phyloP scores from a whole-genome alignment of 2,888 invertebrate species.

The Seira musarum region DNA sequence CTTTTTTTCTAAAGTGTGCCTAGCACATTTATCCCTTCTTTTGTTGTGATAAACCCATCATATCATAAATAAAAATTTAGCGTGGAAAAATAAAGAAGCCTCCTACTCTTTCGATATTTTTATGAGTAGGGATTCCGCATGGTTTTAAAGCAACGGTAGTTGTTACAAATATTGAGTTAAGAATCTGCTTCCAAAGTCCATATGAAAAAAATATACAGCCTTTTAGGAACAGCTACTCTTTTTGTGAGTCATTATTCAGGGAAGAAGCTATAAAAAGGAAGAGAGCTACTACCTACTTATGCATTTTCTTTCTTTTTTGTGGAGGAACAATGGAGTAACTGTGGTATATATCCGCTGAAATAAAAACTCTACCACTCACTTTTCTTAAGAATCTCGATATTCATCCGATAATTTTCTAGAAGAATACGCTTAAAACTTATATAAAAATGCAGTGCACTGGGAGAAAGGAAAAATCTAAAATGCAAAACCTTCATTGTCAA shows the following conservation, averaged over 20 bases:
- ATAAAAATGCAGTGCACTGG: slow-evolving; percentile 43
- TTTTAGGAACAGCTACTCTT: too few relatives aligned
- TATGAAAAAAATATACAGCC: too few relatives aligned
- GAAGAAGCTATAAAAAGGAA: slow-evolving; percentile 46
- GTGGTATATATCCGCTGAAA: slow-evolving; percentile 19
- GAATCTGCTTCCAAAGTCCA: slow-evolving; percentile 4
- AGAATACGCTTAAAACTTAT: slow-evolving; percentile 17
- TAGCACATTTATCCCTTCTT: slow-evolving; percentile 14
- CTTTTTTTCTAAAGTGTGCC: neutral
- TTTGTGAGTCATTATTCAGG: slow-evolving; percentile 41
- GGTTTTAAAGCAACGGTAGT: slow-evolving; percentile 19
- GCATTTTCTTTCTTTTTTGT: too few relatives aligned
- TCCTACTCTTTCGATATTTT: slow-evolving; percentile 1
- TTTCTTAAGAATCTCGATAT: slow-evolving; percentile 36
- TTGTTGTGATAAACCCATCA: slow-evolving; percentile 20
- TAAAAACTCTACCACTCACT: slow-evolving; percentile 25
- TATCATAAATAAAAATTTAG: slow-evolving; percentile 40
- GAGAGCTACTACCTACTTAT: slow-evolving; percentile 47
- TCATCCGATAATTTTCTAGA: slow-evolving; percentile 14
- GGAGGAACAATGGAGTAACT: too few relatives aligned
- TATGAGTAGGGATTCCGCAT: slow-evolving; percentile 28
- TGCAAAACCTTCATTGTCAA: slow-evolving; percentile 55
- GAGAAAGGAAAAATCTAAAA: slow-evolving; percentile 43
- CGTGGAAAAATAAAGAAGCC: slow-evolving; percentile 18
- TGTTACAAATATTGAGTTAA: slow-evolving; percentile 32